These are phyloP conservation scores for Lasioglossum marginatum DNA, from an alignment of 2,888 invertebrate species.

Conservation along the genomic window DNA sequence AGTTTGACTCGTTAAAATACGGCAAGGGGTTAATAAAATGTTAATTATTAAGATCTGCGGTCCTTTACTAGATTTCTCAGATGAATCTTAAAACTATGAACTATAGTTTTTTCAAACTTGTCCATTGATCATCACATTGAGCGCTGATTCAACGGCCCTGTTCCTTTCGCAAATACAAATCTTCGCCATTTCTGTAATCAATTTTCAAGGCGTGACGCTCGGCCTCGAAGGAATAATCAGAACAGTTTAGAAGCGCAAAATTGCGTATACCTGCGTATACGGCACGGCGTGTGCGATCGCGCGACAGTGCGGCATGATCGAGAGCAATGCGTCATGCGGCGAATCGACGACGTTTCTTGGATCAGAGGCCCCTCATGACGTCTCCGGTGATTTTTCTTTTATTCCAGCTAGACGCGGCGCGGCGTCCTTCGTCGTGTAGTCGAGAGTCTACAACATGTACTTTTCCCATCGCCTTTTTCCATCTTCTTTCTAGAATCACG, in stretches of 20 bases:
- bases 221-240: not conserved
- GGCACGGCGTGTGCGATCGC: not conserved
- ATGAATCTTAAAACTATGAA: not conserved
- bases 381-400: slow-evolving; percentile 22
- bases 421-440: slow-evolving; percentile 29
- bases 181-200: not conserved
- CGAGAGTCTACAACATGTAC: not conserved
- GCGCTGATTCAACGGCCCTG: not conserved
- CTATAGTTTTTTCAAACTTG: not conserved
- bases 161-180: not conserved
- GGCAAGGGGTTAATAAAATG: no score
- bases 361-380: slow-evolving; percentile 11
- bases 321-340: slow-evolving; percentile 3
- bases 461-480: slow-evolving; percentile 7
- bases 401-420: not conserved
- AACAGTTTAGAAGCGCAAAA: slow-evolving; percentile 7
- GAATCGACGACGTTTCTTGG: slow-evolving; percentile 16
- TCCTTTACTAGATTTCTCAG: not conserved
- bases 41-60: not conserved
- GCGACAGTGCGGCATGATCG: slow-evolving; percentile 5
- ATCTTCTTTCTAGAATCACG: not conserved
- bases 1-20: no score
- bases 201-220: not conserved
- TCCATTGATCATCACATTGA: not conserved
- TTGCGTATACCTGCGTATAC: not conserved